Conservation (phyloP, 2,797 vertebrate species). For the Discoglossus pictus region DNA sequence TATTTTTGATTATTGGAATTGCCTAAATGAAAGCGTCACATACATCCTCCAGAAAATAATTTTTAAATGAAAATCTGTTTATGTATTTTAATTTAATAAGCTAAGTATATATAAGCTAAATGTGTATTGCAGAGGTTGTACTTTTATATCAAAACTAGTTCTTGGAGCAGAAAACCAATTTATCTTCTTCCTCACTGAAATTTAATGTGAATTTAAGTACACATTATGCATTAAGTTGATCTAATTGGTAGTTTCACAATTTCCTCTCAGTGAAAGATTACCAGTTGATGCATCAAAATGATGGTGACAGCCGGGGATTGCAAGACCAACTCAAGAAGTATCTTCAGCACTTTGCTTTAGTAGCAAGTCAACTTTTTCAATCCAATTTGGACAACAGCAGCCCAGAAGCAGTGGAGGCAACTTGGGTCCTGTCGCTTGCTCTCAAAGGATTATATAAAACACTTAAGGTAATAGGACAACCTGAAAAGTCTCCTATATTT, state of each 20-base stretch:
- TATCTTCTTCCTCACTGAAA: too few species aligned
- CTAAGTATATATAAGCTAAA: too few species aligned
- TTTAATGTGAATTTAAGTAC: too few species aligned
- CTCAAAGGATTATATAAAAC: constrained; percentile 95
- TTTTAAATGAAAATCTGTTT: too few species aligned
- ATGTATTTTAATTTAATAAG: too few species aligned
- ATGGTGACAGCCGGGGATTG: constrained; percentile 57
- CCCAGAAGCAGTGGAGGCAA: constrained; percentile 89
- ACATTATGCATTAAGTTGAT: neutral
- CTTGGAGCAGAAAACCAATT: too few species aligned
- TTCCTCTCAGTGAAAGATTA: constrained; percentile 87
- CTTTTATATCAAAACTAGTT: too few species aligned
- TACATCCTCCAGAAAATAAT: too few species aligned
- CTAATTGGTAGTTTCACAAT: neutral
- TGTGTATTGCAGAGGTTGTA: too few species aligned
- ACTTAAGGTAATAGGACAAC: constrained; percentile 83
- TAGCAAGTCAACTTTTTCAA: constrained; percentile 88
- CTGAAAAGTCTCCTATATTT: too few species aligned
- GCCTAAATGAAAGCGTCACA: too few species aligned
- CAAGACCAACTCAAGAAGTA: constrained; percentile 80
- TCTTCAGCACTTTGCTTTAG: constrained; percentile 86
- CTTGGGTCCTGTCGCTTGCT: constrained; percentile 91
- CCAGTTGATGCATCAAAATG: constrained; percentile 84
- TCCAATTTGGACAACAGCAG: constrained; percentile 78
- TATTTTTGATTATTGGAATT: too few species aligned